A percentile compares a stretch with the other conserved stretches of the same genome.
Evolutionary conservation across 64 coral and sea anemone species (phyloP).

Genomic region (Acropora yongei): DNA sequence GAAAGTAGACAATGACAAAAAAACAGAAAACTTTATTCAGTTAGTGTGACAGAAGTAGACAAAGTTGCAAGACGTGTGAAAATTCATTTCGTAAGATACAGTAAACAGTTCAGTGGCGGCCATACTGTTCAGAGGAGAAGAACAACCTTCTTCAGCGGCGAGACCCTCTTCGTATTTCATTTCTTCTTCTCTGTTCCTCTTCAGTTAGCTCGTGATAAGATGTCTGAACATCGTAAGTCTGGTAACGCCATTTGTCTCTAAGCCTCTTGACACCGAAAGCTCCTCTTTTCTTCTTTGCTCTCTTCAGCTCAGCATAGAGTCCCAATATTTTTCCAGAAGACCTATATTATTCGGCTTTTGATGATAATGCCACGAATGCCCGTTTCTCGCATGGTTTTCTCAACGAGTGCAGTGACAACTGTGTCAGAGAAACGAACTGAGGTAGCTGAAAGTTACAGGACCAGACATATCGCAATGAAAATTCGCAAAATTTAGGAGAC

Average conservation of each 20-base stretch:
- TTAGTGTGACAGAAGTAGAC: not conserved
- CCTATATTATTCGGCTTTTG: too few species aligned
- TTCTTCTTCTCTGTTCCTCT: not conserved
- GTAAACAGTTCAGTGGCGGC: not conserved
- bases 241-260: not conserved
- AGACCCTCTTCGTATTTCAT: too few species aligned
- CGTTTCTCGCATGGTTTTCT: not conserved
- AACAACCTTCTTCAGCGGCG: too few species aligned
- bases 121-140: not conserved
- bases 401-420: not conserved
- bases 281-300: not conserved
- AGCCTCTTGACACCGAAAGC: conserved; percentile 1
- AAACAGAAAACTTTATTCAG: too few species aligned
- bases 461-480: not conserved
- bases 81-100: conserved; percentile 4
- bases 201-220: not conserved
- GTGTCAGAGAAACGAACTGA: too few species aligned
- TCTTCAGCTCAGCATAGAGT: not conserved
- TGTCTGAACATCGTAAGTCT: not conserved
- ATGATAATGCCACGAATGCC: not conserved
- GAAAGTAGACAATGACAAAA: too few species aligned
- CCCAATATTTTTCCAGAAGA: not conserved
- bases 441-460: too few species aligned
- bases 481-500: not conserved
- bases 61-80: not conserved